A percentile compares a stretch with the other conserved stretches of the same genome.
Conservation (phyloP, 2,888 invertebrate species). For the Alcis repandata region DNA sequence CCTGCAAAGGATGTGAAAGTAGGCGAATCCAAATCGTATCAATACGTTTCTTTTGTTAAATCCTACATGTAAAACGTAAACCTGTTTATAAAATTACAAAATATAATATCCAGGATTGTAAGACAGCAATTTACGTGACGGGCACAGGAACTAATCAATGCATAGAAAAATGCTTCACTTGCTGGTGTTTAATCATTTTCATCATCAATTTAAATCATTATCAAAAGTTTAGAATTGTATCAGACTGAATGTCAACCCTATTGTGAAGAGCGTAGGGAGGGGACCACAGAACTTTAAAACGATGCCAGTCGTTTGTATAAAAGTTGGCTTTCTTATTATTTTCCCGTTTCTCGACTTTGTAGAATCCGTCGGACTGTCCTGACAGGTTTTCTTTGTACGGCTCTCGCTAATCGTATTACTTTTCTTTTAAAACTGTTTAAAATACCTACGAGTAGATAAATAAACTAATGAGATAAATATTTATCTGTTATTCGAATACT, state of each 20-base stretch:
- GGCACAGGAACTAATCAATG: neutral
- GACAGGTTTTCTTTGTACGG: constrained; percentile 54
- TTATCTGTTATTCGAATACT: no score
- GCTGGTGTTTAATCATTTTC: no score
- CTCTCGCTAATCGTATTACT: constrained; percentile 29
- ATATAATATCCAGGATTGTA: neutral
- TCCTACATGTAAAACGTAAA: no score
- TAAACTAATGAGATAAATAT: no score
- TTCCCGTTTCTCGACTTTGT: constrained; percentile 52
- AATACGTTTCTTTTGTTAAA: no score
- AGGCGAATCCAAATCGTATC: no score
- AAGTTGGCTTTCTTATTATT: constrained; percentile 67
- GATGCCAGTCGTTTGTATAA: constrained; percentile 71
- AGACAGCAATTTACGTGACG: neutral
- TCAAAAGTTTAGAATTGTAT: neutral
- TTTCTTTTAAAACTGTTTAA: constrained; percentile 46
- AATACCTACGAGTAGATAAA: neutral
- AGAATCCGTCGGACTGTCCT: constrained; percentile 54
- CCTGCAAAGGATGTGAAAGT: no score
- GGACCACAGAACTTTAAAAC: constrained; percentile 69
- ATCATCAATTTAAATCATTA: neutral
- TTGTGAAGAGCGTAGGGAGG: constrained; percentile 23
- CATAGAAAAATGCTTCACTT: no score
- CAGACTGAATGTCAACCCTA: constrained; percentile 21
- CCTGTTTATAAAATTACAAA: no score